These are phyloP conservation scores for Budorcas taxicolor DNA, from an alignment of 2,113 vertebrate genomes.

Conservation along the genomic window DNA sequence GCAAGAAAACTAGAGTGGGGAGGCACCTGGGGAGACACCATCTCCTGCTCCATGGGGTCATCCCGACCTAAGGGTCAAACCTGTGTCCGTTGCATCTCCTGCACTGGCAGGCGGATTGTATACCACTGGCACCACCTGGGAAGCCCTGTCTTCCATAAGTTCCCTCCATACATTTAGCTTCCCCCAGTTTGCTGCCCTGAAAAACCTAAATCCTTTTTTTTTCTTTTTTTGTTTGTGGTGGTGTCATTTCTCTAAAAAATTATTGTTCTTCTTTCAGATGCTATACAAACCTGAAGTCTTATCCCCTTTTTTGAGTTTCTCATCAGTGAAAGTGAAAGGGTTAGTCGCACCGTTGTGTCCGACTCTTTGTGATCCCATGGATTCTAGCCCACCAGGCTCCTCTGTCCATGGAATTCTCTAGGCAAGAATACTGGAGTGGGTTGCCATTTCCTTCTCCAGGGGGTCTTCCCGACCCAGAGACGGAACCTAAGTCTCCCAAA, in stretches of 20 bases:
- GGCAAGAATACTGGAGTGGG: not conserved
- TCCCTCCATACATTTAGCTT: not conserved
- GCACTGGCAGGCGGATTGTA: not conserved
- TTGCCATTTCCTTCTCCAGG: not conserved
- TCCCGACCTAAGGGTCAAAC: not conserved
- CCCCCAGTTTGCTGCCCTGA: not conserved
- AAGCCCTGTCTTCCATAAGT: not conserved
- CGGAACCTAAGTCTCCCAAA: too few species aligned
- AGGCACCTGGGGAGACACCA: not conserved
- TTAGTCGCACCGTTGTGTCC: fast-evolving
- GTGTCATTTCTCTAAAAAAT: not conserved
- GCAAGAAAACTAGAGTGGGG: not conserved
- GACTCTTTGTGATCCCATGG: not conserved
- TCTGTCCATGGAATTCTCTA: not conserved
- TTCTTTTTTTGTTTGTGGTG: fast-evolving
- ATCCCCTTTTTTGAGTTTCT: not conserved
- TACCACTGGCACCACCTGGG: not conserved
- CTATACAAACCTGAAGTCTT: not conserved
- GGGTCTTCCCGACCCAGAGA: not conserved
- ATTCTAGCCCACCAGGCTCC: not conserved
- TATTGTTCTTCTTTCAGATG: not conserved
- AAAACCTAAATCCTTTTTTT: not conserved
- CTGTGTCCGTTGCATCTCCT: not conserved
- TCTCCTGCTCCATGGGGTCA: not conserved
- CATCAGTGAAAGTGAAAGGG: not conserved